Evolutionary conservation across 2,113 vertebrate species (phyloP), one percentile per base, ranked within the genome.

Genomic region (Zingel zingel): DNA sequence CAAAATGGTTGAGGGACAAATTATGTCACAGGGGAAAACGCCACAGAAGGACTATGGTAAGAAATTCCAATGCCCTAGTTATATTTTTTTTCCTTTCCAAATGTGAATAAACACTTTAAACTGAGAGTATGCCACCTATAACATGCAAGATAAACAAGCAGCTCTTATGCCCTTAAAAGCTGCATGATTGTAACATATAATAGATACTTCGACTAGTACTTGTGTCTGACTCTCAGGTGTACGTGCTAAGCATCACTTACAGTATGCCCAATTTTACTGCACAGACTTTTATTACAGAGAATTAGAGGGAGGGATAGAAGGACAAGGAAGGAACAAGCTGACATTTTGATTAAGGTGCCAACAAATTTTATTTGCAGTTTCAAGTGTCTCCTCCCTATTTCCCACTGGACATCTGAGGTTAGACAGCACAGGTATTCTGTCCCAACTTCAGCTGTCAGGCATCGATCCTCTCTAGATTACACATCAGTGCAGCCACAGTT

Each of bases 291-390:
- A 81, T 30, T 47, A 47, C 64, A 69, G 78, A 58, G 67, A 54
- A 73, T 62, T 66, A 67, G 56, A 71, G 27, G 14, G 23, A 5
- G 7, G 45, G 48, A 72, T 3, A 59, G 70, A 56, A 23, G 72
- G 69, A 67, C 13, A 50, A 18, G 8, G 47, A 74, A 83, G 62
- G 47, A 66, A 76, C 9, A 23, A 69, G 64, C 56, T 92, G 86
- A 87, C 87, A 90, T 89, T 92, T 92, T 93, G 90, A 94, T 93
- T 86, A 88, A 89, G 85, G 68, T 72, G 75, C 72, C 75, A 76
- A 88, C 82, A 89, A 86, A 90, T 91, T 84, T 89, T 84, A 86
- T 92, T 84, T 85, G 89, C 75, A 9, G 73, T 91, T 85, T 80
- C 65, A 85, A 89, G 87, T 88, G 83, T 87, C 84, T 81, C 73